These are phyloP conservation scores for Orchesella cincta DNA, from an alignment of 1,140 invertebrate species.

Conservation along the genomic window DNA sequence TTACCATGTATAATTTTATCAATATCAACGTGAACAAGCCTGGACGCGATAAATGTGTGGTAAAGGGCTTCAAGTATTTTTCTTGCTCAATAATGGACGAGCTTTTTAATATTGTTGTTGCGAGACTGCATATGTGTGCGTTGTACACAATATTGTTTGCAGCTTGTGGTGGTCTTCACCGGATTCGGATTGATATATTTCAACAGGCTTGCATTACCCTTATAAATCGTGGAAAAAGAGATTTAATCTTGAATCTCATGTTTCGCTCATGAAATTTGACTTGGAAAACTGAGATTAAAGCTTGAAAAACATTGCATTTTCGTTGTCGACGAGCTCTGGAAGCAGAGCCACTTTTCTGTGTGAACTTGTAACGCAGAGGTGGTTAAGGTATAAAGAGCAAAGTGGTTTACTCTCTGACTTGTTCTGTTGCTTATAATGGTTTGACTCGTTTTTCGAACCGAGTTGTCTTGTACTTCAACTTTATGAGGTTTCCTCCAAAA, in stretches of 20 bases:
- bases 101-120: neutral
- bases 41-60: neutral
- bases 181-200: conserved; percentile 14
- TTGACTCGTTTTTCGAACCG: neutral
- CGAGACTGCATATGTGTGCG: neutral
- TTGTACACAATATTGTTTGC: too few species aligned
- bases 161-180: neutral
- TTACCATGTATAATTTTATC: neutral
- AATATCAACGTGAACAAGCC: neutral
- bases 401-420: too few species aligned
- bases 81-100: neutral
- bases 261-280: neutral
- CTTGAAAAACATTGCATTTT: too few species aligned
- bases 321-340: too few species aligned
- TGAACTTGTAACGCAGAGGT: too few species aligned
- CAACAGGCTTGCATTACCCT: neutral
- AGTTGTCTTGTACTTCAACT: neutral
- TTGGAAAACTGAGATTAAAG: conserved; percentile 4
- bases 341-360: too few species aligned
- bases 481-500: neutral
- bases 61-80: neutral
- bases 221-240: conserved; percentile 4
- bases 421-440: too few species aligned
- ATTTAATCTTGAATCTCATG: neutral
- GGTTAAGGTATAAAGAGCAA: too few species aligned